Evolutionary conservation across 2,113 vertebrate species (phyloP).

Genomic region (Cariama cristata): DNA sequence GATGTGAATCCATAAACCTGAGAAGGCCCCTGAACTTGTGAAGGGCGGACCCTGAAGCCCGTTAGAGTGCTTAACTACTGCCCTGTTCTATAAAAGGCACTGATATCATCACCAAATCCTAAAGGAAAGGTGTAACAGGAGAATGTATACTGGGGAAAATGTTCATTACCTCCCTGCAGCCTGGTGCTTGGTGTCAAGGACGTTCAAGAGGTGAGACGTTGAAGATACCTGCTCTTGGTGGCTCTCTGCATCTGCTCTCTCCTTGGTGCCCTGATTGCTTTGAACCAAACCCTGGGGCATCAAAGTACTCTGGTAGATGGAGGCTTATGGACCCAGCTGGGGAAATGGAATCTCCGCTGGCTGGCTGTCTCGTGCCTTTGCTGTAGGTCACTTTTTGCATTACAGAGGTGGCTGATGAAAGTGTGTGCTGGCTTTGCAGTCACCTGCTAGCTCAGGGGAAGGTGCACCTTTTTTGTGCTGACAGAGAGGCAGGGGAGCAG

Average conservation of each 20-base stretch:
- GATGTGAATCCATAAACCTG: slow-evolving; percentile 56
- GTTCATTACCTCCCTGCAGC: not conserved
- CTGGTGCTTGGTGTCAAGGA: not conserved
- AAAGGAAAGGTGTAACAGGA: slow-evolving; percentile 51
- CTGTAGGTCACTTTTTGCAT: not conserved
- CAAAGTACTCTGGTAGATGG: not conserved
- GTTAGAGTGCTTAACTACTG: not conserved
- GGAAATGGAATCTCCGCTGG: not conserved
- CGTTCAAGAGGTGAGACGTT: not conserved
- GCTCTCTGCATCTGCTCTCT: not conserved
- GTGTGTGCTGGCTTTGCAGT: not conserved
- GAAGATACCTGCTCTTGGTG: not conserved
- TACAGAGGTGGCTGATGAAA: not conserved
- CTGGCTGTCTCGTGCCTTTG: not conserved
- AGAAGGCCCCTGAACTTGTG: slow-evolving; percentile 51
- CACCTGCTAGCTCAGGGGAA: not conserved
- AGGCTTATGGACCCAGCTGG: not conserved
- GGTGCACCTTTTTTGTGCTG: not conserved
- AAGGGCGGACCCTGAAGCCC: not conserved
- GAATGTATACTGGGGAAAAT: not conserved
- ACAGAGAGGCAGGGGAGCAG: fast-evolving
- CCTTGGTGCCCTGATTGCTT: not conserved
- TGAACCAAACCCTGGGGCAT: not conserved
- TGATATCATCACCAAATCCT: slow-evolving; percentile 16
- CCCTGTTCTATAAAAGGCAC: slow-evolving; percentile 21